Conservation (phyloP, 2,888 invertebrate genomes). For the Hypomecis punctinalis region DNA sequence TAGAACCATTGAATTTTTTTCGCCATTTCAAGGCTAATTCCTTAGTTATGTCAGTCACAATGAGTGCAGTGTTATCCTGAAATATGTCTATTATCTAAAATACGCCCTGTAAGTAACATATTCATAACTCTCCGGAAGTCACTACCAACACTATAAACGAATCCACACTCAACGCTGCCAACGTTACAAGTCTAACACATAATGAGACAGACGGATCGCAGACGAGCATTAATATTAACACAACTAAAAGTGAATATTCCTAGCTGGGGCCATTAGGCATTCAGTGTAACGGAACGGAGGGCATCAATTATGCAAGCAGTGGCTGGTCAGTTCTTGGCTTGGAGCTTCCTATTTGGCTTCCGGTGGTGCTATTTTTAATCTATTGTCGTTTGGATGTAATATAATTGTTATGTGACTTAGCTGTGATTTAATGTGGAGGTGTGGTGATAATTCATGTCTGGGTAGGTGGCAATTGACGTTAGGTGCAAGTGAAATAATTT, state of each 20-base stretch:
- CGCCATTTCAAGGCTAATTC: too few species aligned
- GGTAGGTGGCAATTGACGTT: neutral
- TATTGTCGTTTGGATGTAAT: constrained; percentile 47
- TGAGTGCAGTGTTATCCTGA: too few species aligned
- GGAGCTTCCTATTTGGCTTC: constrained; percentile 49
- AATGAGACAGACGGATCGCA: constrained; percentile 42
- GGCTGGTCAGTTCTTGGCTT: constrained; percentile 44
- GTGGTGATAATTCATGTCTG: neutral
- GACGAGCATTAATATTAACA: constrained; percentile 45
- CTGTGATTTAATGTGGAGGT: constrained; percentile 3
- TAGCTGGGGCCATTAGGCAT: constrained; percentile 70
- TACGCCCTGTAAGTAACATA: too few species aligned
- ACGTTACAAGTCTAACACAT: constrained; percentile 28
- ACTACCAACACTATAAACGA: neutral
- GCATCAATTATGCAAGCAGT: constrained; percentile 65
- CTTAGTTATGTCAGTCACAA: too few species aligned
- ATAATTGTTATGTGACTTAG: constrained; percentile 21
- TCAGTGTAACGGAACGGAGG: constrained; percentile 77
- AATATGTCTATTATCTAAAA: too few species aligned
- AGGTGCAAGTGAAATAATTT: too few species aligned
- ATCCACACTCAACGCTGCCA: constrained; percentile 7
- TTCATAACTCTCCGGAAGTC: too few species aligned
- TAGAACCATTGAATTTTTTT: too few species aligned
- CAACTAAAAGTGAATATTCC: constrained; percentile 36
- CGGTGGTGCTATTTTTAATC: constrained; percentile 56